Evolutionary conservation across 2,888 invertebrate species (phyloP).

Genomic region (Macrosoma leucophasiata): DNA sequence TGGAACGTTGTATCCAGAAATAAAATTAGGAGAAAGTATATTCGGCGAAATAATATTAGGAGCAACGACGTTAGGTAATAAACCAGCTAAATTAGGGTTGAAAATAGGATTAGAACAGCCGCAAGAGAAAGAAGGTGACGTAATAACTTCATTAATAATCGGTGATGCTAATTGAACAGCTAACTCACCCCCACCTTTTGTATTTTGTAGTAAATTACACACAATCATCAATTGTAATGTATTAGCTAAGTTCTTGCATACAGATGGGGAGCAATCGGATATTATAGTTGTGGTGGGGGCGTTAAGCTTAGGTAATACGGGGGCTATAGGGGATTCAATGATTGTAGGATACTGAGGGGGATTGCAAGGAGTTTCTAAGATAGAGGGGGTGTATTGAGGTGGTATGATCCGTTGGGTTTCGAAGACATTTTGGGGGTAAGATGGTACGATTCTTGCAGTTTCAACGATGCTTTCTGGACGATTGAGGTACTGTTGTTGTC

Average conservation of each 20-base stretch:
- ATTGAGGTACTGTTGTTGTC: conserved; percentile 29
- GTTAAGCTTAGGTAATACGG: conserved; percentile 1
- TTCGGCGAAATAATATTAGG: conserved; percentile 26
- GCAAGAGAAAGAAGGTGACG: conserved; percentile 34
- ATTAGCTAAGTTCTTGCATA: conserved; percentile 52
- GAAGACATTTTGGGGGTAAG: too few species aligned
- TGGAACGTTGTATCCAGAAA: conserved; percentile 14
- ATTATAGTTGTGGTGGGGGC: conserved; percentile 37
- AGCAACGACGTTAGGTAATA: conserved; percentile 20
- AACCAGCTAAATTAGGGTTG: conserved; percentile 12
- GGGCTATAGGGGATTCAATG: conserved; percentile 1
- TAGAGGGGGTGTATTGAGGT: conserved; percentile 5
- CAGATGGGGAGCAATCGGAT: conserved; percentile 51
- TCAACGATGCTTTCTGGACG: conserved; percentile 30
- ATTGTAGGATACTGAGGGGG: conserved; percentile 25
- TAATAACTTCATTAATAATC: conserved; percentile 39
- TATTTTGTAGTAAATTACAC: conserved; percentile 45
- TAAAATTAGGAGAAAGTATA: conserved; percentile 20
- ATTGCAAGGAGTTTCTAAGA: conserved; percentile 8
- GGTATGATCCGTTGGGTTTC: too few species aligned
- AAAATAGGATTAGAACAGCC: conserved; percentile 35
- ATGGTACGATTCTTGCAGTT: conserved; percentile 25
- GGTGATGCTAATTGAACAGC: conserved; percentile 40
- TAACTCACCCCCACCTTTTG: conserved; percentile 34
- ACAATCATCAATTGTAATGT: conserved; percentile 57